A percentile compares a stretch with the other conserved stretches of the same genome.
These are phyloP conservation scores for Hirtodrosophila histrioides DNA, from an alignment of 2,888 invertebrate genomes.

Conservation along the genomic window DNA sequence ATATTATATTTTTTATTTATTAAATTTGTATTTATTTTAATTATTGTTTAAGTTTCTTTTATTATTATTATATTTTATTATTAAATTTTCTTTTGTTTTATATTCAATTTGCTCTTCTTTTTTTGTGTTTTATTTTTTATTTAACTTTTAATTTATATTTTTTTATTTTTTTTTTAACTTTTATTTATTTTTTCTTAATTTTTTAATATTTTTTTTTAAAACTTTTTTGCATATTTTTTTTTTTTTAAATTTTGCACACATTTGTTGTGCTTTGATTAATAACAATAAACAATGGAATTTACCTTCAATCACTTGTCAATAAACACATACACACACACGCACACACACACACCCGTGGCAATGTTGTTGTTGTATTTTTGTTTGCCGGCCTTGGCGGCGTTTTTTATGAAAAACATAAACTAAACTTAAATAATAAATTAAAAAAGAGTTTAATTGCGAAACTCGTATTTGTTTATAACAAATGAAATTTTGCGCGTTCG, in stretches of 20 bases:
- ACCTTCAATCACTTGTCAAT: constrained; percentile 71
- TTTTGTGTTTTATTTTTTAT: background rate
- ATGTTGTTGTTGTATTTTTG: constrained; percentile 31
- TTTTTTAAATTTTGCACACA: background rate
- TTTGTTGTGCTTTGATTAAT: constrained; percentile 27
- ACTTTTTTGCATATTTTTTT: background rate
- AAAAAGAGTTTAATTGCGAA: constrained; percentile 47
- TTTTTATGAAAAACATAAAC: constrained; percentile 47
- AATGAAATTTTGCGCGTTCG: constrained; percentile 15
- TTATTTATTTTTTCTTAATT: background rate
- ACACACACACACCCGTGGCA: constrained; percentile 18
- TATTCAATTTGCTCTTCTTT: background rate
- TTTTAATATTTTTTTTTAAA: background rate
- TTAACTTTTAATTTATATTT: no score
- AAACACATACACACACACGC: constrained; percentile 36
- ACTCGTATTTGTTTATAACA: constrained; percentile 18
- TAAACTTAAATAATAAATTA: constrained; percentile 67
- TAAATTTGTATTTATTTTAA: no score
- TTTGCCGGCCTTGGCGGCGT: constrained; percentile 58
- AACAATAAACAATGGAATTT: constrained; percentile 54
- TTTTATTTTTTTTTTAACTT: background rate
- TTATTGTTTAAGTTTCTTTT: background rate
- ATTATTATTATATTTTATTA: background rate
- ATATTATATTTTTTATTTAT: no score
- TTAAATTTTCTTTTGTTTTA: background rate